phyloP scores from a whole-genome alignment of 2,888 invertebrate genomes.

The Drosophila helvetica region DNA sequence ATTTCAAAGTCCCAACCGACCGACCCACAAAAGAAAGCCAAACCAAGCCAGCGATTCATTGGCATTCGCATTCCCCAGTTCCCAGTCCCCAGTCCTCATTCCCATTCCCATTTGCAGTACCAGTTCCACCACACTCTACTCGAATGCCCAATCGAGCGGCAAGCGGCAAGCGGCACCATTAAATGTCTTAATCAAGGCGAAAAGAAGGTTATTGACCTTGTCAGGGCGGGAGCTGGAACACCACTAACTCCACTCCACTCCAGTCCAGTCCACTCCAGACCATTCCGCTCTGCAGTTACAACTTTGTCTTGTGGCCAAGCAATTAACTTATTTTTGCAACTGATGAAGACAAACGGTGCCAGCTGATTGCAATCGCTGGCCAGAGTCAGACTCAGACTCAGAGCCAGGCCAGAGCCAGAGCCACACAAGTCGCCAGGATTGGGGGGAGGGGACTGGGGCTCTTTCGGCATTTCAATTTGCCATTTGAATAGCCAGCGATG shows the following conservation, averaged over 20 bases:
- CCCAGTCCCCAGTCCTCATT: too few species aligned
- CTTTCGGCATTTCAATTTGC: conserved; percentile 33
- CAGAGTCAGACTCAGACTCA: not conserved
- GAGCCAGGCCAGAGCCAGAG: conserved; percentile 16
- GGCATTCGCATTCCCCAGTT: conserved; percentile 35
- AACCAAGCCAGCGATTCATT: conserved; percentile 46
- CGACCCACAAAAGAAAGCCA: conserved; percentile 63
- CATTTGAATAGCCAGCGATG: conserved; percentile 15
- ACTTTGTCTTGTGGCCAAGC: conserved; percentile 45
- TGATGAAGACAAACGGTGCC: conserved; percentile 72
- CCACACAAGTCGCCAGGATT: conserved; percentile 63
- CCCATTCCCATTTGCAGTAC: conserved; percentile 10
- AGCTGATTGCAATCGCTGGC: conserved; percentile 64
- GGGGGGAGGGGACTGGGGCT: not conserved
- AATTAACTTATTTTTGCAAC: conserved; percentile 74
- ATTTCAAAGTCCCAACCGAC: conserved; percentile 63
- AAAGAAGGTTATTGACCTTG: conserved; percentile 68
- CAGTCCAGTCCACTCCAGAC: not conserved
- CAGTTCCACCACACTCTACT: not conserved
- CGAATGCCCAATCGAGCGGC: conserved; percentile 26
- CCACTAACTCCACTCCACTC: conserved; percentile 24
- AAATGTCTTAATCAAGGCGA: conserved; percentile 64
- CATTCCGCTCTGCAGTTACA: conserved; percentile 14
- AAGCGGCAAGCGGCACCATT: conserved; percentile 7
- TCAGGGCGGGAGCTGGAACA: conserved; percentile 29